Percentiles rank a stretch among this genome's conserved stretches.
phyloP scores from a whole-genome alignment of 2,888 invertebrate species.

The Euzetes globulus region DNA sequence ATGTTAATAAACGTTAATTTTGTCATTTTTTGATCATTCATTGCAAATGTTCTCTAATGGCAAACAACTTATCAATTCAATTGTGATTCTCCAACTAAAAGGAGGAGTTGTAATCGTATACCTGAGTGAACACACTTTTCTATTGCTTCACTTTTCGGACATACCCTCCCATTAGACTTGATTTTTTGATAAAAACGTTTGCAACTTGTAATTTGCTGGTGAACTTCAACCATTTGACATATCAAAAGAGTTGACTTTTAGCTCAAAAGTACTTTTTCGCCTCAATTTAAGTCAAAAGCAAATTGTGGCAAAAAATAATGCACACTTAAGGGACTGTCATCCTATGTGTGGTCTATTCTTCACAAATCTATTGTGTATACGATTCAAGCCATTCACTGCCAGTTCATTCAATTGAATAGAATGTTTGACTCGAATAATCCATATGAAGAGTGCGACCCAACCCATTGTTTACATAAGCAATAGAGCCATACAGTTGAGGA shows the following conservation, averaged over 20 bases:
- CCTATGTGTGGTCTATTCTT: constrained; percentile 17
- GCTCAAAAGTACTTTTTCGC: not conserved
- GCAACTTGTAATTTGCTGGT: not conserved
- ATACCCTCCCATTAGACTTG: not conserved
- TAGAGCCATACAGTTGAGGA: constrained; percentile 1
- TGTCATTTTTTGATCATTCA: not conserved
- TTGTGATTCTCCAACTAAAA: constrained; percentile 6
- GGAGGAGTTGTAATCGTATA: constrained; percentile 7
- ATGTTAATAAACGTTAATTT: not conserved
- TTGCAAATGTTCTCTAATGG: not conserved
- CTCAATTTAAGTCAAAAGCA: not conserved
- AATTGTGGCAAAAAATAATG: not conserved
- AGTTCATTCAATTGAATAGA: not conserved
- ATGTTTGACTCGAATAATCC: constrained; percentile 6
- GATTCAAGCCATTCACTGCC: not conserved
- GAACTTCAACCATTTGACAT: not conserved
- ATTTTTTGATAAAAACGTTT: not conserved
- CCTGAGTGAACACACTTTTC: constrained; percentile 2
- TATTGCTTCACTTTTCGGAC: constrained; percentile 9
- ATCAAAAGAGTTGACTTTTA: not conserved
- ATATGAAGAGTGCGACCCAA: not conserved
- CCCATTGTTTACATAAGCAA: constrained; percentile 21
- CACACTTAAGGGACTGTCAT: not conserved
- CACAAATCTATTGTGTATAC: constrained; percentile 16
- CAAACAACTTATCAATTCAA: constrained; percentile 14